phyloP scores from a whole-genome alignment of 1,140 invertebrate genomes.

The Bombus haemorrhoidalis region DNA sequence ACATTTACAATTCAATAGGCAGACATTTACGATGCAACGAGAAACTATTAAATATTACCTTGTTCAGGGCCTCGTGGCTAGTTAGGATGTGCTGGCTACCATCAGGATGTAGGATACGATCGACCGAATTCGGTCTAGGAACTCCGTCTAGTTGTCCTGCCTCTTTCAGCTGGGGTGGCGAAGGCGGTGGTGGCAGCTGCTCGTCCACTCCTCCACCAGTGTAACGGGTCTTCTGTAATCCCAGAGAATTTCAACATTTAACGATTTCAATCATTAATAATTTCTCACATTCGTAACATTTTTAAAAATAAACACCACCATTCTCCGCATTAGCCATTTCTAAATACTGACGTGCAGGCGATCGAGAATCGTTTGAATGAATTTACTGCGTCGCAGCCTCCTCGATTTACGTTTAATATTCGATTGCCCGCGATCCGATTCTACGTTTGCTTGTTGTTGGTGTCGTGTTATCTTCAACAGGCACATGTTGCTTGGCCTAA shows the following conservation, averaged over 20 bases:
- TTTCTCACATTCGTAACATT: not conserved
- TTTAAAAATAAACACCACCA: not conserved
- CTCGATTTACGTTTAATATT: not conserved
- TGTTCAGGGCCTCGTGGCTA: conserved; percentile 70
- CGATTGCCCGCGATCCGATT: not conserved
- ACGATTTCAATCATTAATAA: not conserved
- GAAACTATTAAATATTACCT: conserved; percentile 64
- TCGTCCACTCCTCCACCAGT: conserved; percentile 77
- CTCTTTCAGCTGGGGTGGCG: conserved; percentile 82
- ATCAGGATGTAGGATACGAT: conserved; percentile 75
- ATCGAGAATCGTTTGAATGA: not conserved
- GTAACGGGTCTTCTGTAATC: conserved; percentile 84
- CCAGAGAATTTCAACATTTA: conserved; percentile 21
- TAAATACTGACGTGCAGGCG: conserved; percentile 11
- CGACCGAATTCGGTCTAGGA: conserved; percentile 76
- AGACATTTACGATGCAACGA: not conserved
- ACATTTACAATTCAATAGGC: not conserved
- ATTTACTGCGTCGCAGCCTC: not conserved
- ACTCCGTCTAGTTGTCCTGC: conserved; percentile 72
- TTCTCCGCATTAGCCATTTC: not conserved
- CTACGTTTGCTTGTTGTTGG: not conserved
- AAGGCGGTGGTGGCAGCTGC: conserved; percentile 83
- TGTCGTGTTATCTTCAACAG: not conserved
- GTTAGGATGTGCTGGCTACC: conserved; percentile 64
- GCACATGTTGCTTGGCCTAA: not conserved